phyloP scores from a whole-genome alignment of 2,888 invertebrate genomes.

The Dolichomitus sp. region DNA sequence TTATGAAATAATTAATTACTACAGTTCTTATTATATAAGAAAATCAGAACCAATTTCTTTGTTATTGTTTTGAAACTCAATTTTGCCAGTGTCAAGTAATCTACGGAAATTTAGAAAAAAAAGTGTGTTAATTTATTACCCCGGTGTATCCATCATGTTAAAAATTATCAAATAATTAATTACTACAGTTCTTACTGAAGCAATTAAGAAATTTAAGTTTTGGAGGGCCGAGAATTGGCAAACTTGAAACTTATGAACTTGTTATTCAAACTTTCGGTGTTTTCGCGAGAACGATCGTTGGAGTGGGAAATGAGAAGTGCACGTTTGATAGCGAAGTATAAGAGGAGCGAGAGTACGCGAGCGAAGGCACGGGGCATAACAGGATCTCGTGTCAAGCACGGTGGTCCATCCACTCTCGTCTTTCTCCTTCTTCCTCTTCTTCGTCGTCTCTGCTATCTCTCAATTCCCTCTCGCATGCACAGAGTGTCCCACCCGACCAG shows the following conservation, averaged over 20 bases:
- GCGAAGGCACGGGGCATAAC: constrained; percentile 80
- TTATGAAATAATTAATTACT: too few relatives aligned
- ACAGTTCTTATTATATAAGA: too few relatives aligned
- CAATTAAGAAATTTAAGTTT: background rate
- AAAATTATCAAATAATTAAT: background rate
- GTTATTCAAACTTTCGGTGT: constrained; percentile 77
- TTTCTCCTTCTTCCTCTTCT: constrained; percentile 36
- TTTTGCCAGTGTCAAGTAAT: too few relatives aligned
- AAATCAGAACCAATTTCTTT: too few relatives aligned
- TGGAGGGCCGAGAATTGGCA: background rate
- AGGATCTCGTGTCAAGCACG: constrained; percentile 82
- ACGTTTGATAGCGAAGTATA: constrained; percentile 29
- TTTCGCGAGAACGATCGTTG: constrained; percentile 60
- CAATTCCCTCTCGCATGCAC: constrained; percentile 61
- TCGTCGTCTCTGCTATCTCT: constrained; percentile 63
- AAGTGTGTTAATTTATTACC: too few relatives aligned
- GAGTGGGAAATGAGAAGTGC: constrained; percentile 21
- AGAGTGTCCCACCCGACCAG: constrained; percentile 39
- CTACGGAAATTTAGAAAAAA: too few relatives aligned
- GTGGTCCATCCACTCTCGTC: constrained; percentile 76
- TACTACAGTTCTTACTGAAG: constrained; percentile 5
- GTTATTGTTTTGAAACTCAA: too few relatives aligned
- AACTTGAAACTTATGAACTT: constrained; percentile 32
- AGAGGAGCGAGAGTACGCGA: constrained; percentile 50
- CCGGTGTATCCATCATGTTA: too few relatives aligned